phyloP scores from a whole-genome alignment of 1,140 invertebrate genomes.

The Colletes gigas region DNA sequence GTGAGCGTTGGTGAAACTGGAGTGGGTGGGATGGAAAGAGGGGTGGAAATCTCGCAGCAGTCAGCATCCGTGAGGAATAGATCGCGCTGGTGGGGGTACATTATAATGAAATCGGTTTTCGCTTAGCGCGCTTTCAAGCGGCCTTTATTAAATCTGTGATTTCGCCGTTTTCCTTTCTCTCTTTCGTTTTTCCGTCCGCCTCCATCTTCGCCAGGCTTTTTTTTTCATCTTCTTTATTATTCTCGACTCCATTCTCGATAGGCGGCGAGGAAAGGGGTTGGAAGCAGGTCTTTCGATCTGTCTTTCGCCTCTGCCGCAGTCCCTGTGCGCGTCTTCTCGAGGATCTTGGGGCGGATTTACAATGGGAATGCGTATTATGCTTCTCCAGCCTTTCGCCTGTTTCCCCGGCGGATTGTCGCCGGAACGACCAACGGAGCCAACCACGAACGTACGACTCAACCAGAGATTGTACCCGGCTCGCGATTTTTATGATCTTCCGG shows the following conservation, averaged over 20 bases:
- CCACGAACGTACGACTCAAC: conserved; percentile 25
- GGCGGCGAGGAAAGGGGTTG: conserved; percentile 11
- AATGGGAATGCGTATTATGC: conserved; percentile 38
- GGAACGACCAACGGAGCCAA: conserved; percentile 22
- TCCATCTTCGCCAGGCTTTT: no score
- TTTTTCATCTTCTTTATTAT: conserved; percentile 42
- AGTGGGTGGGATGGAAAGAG: neutral
- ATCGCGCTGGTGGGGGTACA: conserved; percentile 47
- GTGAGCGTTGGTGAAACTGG: neutral
- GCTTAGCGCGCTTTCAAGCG: conserved; percentile 71
- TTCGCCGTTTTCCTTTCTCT: conserved; percentile 59
- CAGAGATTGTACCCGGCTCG: conserved; percentile 27
- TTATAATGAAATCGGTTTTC: conserved; percentile 78
- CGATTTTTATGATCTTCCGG: conserved; percentile 30
- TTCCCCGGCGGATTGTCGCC: conserved; percentile 33
- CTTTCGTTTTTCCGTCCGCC: neutral
- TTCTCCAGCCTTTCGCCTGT: conserved; percentile 29
- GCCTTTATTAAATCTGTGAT: conserved; percentile 77
- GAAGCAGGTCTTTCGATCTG: conserved; percentile 28
- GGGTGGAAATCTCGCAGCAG: conserved; percentile 50
- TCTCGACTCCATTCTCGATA: conserved; percentile 30
- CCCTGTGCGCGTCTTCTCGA: conserved; percentile 1
- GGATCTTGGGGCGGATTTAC: conserved; percentile 42
- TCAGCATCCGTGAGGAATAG: conserved; percentile 56
- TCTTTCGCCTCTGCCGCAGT: neutral